These are phyloP conservation scores for Melanotus villosus DNA, from an alignment of 2,888 invertebrate species.

Conservation along the genomic window DNA sequence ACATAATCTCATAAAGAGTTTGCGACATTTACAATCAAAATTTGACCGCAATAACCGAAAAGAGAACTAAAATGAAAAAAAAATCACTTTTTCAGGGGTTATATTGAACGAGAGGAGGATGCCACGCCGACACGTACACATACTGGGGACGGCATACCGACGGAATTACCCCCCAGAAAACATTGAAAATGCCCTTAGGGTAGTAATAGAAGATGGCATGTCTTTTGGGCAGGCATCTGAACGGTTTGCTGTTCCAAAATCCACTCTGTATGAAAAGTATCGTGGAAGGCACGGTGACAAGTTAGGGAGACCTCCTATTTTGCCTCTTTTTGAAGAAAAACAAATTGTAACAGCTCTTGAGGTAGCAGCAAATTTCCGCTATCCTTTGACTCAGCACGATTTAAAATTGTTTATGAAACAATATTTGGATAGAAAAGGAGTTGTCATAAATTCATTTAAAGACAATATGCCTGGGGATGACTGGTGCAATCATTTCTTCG, in stretches of 20 bases:
- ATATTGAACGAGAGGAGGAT: background rate
- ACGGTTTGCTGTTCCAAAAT: background rate
- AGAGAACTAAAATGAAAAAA: background rate
- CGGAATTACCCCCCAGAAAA: background rate
- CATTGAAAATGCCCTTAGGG: background rate
- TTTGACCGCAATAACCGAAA: background rate
- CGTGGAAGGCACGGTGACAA: background rate
- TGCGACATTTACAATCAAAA: background rate
- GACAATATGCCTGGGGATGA: background rate
- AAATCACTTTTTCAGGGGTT: background rate
- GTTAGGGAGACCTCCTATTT: background rate
- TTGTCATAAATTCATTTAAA: background rate
- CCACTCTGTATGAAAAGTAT: background rate
- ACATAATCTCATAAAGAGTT: background rate
- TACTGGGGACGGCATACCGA: background rate
- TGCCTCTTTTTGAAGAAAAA: background rate
- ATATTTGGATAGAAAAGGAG: background rate
- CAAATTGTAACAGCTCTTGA: background rate
- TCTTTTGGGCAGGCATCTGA: constrained; percentile 7
- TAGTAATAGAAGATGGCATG: background rate
- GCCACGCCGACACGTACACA: background rate
- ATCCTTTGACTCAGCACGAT: background rate
- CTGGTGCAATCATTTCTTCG: background rate
- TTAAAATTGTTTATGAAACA: constrained; percentile 1
- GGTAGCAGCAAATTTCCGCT: background rate